Evolutionary conservation across 2,797 vertebrate species (phyloP), one percentile per base, ranked within the genome.

Genomic region (Melanogrammus aeglefinus): DNA sequence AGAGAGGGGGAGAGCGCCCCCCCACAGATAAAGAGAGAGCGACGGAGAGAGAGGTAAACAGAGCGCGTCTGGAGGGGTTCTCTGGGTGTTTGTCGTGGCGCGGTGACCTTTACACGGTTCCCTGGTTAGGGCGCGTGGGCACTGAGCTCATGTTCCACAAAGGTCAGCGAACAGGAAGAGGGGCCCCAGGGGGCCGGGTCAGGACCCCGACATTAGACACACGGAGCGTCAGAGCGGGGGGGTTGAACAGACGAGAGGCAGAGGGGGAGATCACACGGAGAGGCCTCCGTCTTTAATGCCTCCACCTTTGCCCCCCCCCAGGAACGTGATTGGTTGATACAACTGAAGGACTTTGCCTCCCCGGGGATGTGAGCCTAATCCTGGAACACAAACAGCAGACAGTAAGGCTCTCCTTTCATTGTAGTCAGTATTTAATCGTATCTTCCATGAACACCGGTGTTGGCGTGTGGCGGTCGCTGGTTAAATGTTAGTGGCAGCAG

Each of bases 51-150:
- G 51, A n/a, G 51, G n/a, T 4, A 57, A 14, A 57, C 3, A 14
- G 51, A 27, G n/a, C n/a, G 73, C 51, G 82, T 77, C 81, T 81
- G 72, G 78, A 86, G 84, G 83, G 86, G 91, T 90, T 90, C 90
- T 87, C 82, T 79, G 82, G 91, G 87, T 86, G 80, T 75, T 88
- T 77, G 75, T 80, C 87, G 83, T 91, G 87, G 81, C 88, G 88
- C 87, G 83, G 84, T 93, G 92, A 93, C 92, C 92, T 94, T 94
- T 92, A 74, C 79, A 81, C 88, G 84, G 88, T 91, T 73, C 90
- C 87, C 85, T 89, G 84, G 79, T 89, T 88, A 87, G 80, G 82
- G 38, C 66, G 81, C 71, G 21, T 66, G 80, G 82, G 79, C 84
- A 72, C 82, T 70, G 75, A 85, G 86, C 76, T 31, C 81, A 47